These are phyloP conservation scores for Catharus minimus DNA, from an alignment of 2,113 vertebrate genomes.

Conservation along the genomic window DNA sequence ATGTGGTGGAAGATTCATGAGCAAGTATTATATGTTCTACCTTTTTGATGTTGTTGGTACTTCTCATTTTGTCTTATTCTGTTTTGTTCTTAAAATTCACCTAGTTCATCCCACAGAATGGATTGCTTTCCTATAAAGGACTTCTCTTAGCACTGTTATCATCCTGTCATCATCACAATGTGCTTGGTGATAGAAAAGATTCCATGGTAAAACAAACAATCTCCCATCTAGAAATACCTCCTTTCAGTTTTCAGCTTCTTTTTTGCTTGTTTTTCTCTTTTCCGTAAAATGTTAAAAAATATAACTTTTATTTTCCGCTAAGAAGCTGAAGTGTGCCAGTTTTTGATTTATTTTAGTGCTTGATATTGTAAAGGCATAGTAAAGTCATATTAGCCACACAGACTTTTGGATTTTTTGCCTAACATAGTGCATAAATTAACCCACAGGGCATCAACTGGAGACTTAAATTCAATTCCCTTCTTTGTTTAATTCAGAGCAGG, in stretches of 20 bases:
- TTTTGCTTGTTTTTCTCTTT: not conserved
- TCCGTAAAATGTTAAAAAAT: not conserved
- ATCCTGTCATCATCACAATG: not conserved
- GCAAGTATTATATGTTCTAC: not conserved
- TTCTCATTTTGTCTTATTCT: not conserved
- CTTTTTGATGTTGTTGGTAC: not conserved
- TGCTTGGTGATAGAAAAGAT: not conserved
- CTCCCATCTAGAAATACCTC: not conserved
- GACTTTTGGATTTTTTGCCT: not conserved
- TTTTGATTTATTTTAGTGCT: not conserved
- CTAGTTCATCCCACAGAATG: not conserved
- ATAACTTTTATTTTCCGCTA: not conserved
- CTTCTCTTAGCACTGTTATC: not conserved
- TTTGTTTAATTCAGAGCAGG: not conserved
- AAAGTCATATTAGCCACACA: not conserved
- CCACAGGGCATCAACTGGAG: not conserved
- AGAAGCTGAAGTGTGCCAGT: not conserved
- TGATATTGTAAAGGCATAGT: not conserved
- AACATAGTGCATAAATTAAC: not conserved
- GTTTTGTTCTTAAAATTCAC: not conserved
- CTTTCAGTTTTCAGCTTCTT: not conserved
- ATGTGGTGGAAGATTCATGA: not conserved
- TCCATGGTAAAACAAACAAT: not conserved
- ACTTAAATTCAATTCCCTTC: not conserved
- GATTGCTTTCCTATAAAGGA: not conserved